phyloP scores from a whole-genome alignment of 2,797 vertebrate genomes.

The Ficedula albicollis region DNA sequence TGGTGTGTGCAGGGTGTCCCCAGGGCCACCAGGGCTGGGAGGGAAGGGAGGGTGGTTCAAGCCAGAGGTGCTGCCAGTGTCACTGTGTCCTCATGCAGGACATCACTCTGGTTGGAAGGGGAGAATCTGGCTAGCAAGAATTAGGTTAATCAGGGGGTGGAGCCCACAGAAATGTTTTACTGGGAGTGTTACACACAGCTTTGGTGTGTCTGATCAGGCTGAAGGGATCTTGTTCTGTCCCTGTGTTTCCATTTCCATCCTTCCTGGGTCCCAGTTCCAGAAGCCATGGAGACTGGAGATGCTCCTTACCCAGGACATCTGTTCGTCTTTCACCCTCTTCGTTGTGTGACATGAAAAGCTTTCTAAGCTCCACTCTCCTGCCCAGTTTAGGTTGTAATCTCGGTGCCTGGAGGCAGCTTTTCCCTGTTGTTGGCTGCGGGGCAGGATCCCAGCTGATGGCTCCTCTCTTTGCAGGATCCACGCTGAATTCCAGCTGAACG shows the following conservation, averaged over 20 bases:
- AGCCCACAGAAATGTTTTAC: background rate
- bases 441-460: background rate
- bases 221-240: background rate
- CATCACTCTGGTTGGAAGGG: background rate
- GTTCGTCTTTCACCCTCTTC: background rate
- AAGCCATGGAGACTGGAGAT: background rate
- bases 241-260: background rate
- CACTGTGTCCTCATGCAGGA: background rate
- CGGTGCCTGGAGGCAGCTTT: background rate
- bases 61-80: background rate
- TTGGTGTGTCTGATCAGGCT: background rate
- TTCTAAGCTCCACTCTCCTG: background rate
- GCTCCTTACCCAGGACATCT: background rate
- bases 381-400: background rate
- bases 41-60: background rate
- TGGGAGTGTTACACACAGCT: background rate
- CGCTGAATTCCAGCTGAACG: slow-evolving; percentile 96
- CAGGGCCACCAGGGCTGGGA: background rate
- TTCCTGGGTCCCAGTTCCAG: background rate
- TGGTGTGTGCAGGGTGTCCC: rapidly evolving
- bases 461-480: slow-evolving; percentile 85
- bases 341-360: background rate
- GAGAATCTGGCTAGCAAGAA: background rate
- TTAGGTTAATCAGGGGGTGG: background rate
- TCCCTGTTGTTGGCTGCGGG: background rate